phyloP scores from a whole-genome alignment of 2,888 invertebrate genomes.

The Sinopyrophorus schimmeli region DNA sequence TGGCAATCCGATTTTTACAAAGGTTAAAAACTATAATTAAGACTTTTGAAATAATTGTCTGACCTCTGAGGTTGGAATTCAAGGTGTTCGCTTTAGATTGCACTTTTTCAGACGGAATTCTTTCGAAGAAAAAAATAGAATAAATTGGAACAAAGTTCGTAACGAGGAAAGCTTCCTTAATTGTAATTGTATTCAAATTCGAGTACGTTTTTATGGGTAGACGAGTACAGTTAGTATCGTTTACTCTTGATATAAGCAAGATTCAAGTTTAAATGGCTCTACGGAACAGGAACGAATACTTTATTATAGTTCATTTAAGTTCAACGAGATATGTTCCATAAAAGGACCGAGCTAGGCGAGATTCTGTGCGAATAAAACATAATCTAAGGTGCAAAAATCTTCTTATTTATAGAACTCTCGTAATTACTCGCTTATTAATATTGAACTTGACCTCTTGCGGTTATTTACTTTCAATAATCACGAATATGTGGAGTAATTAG shows the following conservation, averaged over 20 bases:
- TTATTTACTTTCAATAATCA: slow-evolving; percentile 25
- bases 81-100: too few relatives aligned
- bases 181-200: slow-evolving; percentile 12
- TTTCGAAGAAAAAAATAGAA: too few relatives aligned
- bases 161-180: too few relatives aligned
- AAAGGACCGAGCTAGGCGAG: slow-evolving; percentile 36
- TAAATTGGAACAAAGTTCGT: too few relatives aligned
- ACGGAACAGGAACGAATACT: slow-evolving; percentile 35
- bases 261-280: slow-evolving; percentile 27
- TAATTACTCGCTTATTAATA: slow-evolving; percentile 28
- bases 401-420: slow-evolving; percentile 27
- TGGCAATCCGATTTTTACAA: too few relatives aligned
- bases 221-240: slow-evolving; percentile 10
- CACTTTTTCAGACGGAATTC: too few relatives aligned
- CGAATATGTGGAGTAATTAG: slow-evolving; percentile 17
- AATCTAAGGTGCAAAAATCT: slow-evolving; percentile 28
- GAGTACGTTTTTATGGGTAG: too few relatives aligned
- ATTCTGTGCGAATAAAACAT: slow-evolving; percentile 36
- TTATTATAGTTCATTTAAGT: slow-evolving; percentile 36
- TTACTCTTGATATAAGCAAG: slow-evolving; percentile 9
- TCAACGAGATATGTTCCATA: slow-evolving; percentile 39
- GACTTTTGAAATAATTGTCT: too few relatives aligned
- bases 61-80: too few relatives aligned
- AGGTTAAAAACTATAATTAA: too few relatives aligned
- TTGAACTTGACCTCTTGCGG: slow-evolving; percentile 30